Percentiles rank a stretch among this genome's conserved stretches.
phyloP scores from a whole-genome alignment of 2,888 invertebrate species.

The Aphrophora alni region DNA sequence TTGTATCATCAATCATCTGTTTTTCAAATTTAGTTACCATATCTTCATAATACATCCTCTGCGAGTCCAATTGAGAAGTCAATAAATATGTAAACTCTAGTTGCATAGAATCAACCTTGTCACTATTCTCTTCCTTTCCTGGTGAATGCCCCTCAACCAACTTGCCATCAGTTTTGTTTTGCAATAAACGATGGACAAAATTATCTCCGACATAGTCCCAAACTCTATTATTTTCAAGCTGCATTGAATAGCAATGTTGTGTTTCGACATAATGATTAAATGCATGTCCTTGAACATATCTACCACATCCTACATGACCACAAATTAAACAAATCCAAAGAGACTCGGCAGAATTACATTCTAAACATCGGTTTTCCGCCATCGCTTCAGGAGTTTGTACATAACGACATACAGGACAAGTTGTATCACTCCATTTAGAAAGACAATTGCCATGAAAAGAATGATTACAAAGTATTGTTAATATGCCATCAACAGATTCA shows the following conservation, averaged over 20 bases:
- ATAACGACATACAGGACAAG: constrained; percentile 97
- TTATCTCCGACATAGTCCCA: constrained; percentile 99
- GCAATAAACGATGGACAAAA: constrained; percentile 93
- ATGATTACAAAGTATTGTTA: constrained; percentile 98
- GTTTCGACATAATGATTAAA: constrained; percentile 92
- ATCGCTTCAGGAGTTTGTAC: constrained; percentile 83
- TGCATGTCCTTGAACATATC: constrained; percentile 90
- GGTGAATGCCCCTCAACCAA: constrained; percentile 76
- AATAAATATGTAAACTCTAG: constrained; percentile 96
- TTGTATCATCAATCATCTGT: constrained; percentile 51
- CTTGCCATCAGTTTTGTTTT: constrained; percentile 97
- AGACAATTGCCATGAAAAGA: constrained; percentile 96
- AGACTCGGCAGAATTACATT: constrained; percentile 75
- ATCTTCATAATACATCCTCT: constrained; percentile 91
- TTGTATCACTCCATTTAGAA: constrained; percentile 94
- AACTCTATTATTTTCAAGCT: constrained; percentile 93
- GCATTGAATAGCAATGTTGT: constrained; percentile 96
- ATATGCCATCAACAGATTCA: constrained; percentile 96
- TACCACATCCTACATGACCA: constrained; percentile 97
- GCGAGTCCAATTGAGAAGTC: constrained; percentile 94
- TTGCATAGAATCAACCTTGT: constrained; percentile 94
- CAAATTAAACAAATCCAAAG: constrained; percentile 99
- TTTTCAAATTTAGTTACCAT: constrained; percentile 64
- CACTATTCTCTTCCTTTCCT: constrained; percentile 60
- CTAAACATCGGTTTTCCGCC: constrained; percentile 71